Evolutionary conservation across 2,113 vertebrate genomes (phyloP).

Genomic region (Ophthalmolycus amberensis): DNA sequence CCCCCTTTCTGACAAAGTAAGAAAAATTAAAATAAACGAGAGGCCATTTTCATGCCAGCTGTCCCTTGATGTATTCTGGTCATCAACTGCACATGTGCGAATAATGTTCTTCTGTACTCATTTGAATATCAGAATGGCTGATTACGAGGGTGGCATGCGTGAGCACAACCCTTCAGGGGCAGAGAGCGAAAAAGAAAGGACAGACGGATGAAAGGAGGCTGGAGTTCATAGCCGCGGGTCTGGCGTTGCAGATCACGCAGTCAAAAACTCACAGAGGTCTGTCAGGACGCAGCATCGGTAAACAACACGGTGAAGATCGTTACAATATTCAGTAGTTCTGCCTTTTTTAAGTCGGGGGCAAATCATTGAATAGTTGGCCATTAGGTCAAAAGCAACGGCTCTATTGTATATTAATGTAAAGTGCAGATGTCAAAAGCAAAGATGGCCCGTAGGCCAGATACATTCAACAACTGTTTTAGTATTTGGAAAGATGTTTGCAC

Average conservation of each 20-base stretch:
- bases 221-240: slow-evolving; percentile 57
- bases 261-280: slow-evolving; percentile 21
- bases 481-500: slow-evolving; percentile 4
- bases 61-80: slow-evolving; percentile 75
- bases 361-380: slow-evolving; percentile 38
- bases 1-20: slow-evolving; percentile 30
- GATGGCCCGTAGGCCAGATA: not conserved
- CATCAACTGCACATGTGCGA: slow-evolving; percentile 73
- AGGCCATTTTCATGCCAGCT: slow-evolving; percentile 64
- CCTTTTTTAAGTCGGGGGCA: slow-evolving; percentile 38
- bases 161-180: slow-evolving; percentile 73
- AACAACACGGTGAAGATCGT: slow-evolving; percentile 51
- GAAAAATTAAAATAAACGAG: not conserved
- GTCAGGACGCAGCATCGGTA: slow-evolving; percentile 59
- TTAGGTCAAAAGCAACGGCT: slow-evolving; percentile 41
- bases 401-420: slow-evolving; percentile 13
- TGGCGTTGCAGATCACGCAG: slow-evolving; percentile 49
- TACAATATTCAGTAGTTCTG: slow-evolving; percentile 31
- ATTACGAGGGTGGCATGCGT: slow-evolving; percentile 77
- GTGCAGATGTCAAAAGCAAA: slow-evolving; percentile 12
- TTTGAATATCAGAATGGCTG: slow-evolving; percentile 76
- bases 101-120: slow-evolving; percentile 54
- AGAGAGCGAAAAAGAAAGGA: slow-evolving; percentile 41
- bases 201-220: slow-evolving; percentile 77
- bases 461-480: not conserved